Conservation (phyloP, 1,140 invertebrate species). For the Brevipalpus yothersi region DNA sequence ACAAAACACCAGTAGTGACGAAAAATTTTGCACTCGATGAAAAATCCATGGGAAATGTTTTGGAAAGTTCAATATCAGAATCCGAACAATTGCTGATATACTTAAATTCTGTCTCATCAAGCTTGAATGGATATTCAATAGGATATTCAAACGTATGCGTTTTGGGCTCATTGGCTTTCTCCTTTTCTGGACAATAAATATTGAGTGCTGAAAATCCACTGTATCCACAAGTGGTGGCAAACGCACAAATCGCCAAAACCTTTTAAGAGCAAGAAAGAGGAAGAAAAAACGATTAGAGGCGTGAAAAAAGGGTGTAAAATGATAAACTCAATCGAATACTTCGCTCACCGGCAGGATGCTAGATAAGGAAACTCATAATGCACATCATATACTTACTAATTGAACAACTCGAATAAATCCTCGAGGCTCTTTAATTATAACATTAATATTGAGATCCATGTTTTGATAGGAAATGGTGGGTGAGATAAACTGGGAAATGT, state of each 20-base stretch:
- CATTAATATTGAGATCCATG: constrained; percentile 19
- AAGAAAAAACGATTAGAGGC: neutral
- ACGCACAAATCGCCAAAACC: constrained; percentile 32
- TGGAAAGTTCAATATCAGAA: neutral
- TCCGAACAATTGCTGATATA: neutral
- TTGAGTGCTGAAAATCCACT: constrained; percentile 15
- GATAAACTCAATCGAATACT: neutral
- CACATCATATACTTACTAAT: constrained; percentile 21
- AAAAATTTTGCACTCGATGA: constrained; percentile 36
- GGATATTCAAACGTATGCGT: constrained; percentile 6
- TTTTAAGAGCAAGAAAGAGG: constrained; percentile 13
- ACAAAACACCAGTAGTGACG: constrained; percentile 38
- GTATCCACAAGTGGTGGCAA: constrained; percentile 29
- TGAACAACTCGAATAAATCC: constrained; percentile 32
- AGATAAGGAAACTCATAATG: neutral
- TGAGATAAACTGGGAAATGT: too few species aligned
- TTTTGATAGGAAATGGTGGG: neutral
- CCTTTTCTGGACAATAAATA: constrained; percentile 12
- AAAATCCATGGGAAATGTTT: constrained; percentile 22
- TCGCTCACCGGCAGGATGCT: neutral
- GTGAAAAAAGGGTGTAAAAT: neutral
- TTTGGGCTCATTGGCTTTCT: neutral
- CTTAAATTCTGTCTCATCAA: constrained; percentile 7
- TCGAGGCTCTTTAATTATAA: constrained; percentile 25
- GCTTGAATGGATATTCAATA: constrained; percentile 22